phyloP scores from a whole-genome alignment of 2,113 vertebrate species.

The Colaptes auratus region DNA sequence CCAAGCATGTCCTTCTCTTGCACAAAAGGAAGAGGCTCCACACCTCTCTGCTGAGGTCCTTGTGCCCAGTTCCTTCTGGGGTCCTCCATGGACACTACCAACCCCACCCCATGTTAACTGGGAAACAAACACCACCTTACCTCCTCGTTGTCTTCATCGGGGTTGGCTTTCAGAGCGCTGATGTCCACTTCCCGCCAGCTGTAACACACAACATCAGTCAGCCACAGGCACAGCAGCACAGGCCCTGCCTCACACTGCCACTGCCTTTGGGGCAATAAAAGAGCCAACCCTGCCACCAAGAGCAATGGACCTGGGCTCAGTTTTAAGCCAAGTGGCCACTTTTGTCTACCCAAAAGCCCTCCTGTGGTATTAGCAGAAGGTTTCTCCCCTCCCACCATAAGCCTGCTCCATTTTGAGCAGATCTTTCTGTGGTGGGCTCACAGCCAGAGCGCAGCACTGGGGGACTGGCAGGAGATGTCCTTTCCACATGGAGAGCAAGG shows the following conservation, averaged over 20 bases:
- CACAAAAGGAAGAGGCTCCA: background rate
- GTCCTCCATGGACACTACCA: background rate
- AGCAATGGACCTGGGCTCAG: background rate
- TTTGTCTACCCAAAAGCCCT: background rate
- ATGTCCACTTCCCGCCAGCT: constrained; percentile 93
- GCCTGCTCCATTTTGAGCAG: background rate
- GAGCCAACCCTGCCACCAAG: fast-evolving
- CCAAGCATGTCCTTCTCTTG: fast-evolving
- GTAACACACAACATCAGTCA: constrained; percentile 15
- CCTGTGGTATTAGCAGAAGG: background rate
- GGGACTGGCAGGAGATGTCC: background rate
- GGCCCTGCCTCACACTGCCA: fast-evolving
- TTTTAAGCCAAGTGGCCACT: background rate
- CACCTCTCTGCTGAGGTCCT: background rate
- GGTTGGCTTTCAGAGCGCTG: constrained; percentile 77
- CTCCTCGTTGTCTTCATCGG: constrained; percentile 88
- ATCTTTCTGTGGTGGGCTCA: background rate
- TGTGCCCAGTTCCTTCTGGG: background rate
- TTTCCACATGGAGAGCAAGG: fast-evolving
- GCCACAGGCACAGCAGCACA: background rate
- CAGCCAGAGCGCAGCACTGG: fast-evolving
- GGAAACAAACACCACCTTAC: constrained; percentile 50
- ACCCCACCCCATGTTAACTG: fast-evolving
- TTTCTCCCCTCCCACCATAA: background rate
- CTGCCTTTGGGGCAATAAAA: background rate